A percentile compares a stretch with the other conserved stretches of the same genome.
Evolutionary conservation across 2,797 vertebrate species (phyloP).

Genomic region (Hirundo rustica): DNA sequence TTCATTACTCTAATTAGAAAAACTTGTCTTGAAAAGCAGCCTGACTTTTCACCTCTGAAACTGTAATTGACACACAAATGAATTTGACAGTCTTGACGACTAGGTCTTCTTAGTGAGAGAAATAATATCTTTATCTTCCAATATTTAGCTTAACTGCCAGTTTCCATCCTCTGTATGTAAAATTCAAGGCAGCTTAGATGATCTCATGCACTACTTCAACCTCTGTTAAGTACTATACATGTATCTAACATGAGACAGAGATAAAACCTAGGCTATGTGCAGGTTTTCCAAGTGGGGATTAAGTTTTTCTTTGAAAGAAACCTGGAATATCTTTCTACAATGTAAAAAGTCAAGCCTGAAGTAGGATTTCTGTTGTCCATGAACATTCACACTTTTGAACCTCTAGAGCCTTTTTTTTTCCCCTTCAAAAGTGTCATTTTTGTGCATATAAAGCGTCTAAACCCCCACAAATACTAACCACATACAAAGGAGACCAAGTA

Average conservation of each 20-base stretch:
- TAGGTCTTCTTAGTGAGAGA: background rate
- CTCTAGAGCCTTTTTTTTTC: background rate
- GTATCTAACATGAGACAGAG: background rate
- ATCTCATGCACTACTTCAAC: background rate
- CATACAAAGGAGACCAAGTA: background rate
- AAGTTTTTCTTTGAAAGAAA: background rate
- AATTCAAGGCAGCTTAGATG: background rate
- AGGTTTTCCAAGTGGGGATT: background rate
- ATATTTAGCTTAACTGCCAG: background rate
- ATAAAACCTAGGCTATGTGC: background rate
- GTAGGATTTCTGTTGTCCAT: background rate
- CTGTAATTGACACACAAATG: conserved; percentile 7
- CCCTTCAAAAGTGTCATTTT: background rate
- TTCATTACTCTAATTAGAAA: conserved; percentile 38
- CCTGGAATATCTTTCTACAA: background rate
- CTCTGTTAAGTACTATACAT: background rate
- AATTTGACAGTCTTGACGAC: background rate
- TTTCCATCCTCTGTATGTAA: background rate
- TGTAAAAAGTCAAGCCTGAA: background rate
- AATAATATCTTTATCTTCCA: background rate
- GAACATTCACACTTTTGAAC: background rate
- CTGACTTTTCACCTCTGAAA: conserved; percentile 51
- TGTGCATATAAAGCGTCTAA: background rate
- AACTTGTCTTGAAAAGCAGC: background rate
- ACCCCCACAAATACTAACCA: background rate